These are phyloP conservation scores for Darevskia mixta DNA, from an alignment of 2,797 vertebrate genomes.

Conservation along the genomic window DNA sequence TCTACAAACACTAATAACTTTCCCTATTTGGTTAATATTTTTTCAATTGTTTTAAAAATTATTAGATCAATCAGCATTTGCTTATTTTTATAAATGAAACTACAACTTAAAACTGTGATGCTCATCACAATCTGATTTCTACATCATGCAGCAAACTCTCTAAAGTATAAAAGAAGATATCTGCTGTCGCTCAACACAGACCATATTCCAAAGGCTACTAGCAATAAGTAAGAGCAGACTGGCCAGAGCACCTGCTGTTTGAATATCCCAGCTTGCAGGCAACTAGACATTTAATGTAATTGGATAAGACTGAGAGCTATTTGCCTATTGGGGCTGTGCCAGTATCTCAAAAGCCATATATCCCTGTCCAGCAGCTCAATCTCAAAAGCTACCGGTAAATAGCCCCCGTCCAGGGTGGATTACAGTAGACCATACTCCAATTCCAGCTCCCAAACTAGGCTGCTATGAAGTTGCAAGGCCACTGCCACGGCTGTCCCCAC, in stretches of 20 bases:
- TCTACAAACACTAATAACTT: constrained; percentile 8
- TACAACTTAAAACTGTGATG: background rate
- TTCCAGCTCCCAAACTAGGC: too few species aligned
- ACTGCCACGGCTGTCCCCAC: background rate
- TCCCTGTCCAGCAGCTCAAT: background rate
- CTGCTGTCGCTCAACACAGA: background rate
- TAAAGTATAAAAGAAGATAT: background rate
- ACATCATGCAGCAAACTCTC: background rate
- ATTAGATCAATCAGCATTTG: background rate
- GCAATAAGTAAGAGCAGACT: background rate
- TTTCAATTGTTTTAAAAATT: background rate
- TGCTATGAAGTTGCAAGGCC: background rate
- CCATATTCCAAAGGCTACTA: background rate
- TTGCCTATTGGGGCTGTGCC: background rate
- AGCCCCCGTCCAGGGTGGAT: background rate
- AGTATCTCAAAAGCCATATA: background rate
- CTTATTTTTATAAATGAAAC: background rate
- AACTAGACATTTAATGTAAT: background rate
- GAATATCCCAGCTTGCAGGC: too few species aligned
- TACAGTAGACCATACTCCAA: background rate
- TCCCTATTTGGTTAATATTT: background rate
- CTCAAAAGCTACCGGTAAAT: background rate
- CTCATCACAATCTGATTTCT: background rate
- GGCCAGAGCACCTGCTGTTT: background rate
- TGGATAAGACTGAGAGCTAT: background rate